Percentiles rank a stretch among this genome's conserved stretches.
These are phyloP conservation scores for Paramormyrops kingsleyae DNA, from an alignment of 2,113 vertebrate species.

Conservation along the genomic window DNA sequence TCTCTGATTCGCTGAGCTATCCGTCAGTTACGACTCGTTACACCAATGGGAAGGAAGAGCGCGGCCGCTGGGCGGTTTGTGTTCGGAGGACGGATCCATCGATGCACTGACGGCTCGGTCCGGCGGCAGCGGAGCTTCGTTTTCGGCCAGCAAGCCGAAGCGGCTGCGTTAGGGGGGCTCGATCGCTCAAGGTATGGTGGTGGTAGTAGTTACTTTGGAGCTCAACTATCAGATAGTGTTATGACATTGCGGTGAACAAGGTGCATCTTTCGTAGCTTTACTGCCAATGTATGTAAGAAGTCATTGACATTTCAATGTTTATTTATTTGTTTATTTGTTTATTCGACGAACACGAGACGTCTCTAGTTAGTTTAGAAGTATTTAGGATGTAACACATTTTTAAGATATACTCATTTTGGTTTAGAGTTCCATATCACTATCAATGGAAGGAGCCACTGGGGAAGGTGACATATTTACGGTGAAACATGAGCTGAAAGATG, in stretches of 20 bases:
- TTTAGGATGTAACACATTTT: background rate
- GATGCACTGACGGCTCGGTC: background rate
- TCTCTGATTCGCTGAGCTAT: background rate
- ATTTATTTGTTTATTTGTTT: background rate
- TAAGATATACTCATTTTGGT: background rate
- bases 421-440: background rate
- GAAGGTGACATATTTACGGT: slow-evolving; percentile 14
- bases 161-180: background rate
- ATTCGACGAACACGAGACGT: background rate
- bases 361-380: background rate
- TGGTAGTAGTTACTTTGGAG: background rate
- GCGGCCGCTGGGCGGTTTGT: background rate
- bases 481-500: slow-evolving; percentile 8
- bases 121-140: background rate
- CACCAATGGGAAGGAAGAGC: background rate
- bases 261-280: background rate
- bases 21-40: background rate
- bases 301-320: background rate
- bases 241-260: background rate
- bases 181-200: background rate
- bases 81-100: background rate
- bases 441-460: background rate
- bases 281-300: background rate
- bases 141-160: background rate
- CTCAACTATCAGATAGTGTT: background rate